Base-by-base conservation (phyloP, 2,113 vertebrate genomes). In the Daphoenositta chrysoptera region DNA sequence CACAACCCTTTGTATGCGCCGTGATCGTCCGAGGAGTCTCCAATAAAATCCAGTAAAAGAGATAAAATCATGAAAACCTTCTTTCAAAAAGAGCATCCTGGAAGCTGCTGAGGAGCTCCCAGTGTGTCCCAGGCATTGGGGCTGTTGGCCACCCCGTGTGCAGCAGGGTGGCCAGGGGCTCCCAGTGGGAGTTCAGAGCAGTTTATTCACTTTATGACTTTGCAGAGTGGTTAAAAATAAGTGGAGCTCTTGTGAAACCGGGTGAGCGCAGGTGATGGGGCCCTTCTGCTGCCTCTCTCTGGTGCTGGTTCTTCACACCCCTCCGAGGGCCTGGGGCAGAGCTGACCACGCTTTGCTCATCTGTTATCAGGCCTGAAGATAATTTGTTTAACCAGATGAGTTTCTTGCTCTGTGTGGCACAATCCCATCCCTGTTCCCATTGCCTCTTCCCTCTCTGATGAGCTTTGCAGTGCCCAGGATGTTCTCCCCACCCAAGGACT, bases 101-200 rank as follows among this genome's bases (percentile, higher is more conserved):
- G 79, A 13, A 75, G 83, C 33, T 42, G 7, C 58, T 27, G 72
- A 37, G 73, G 26, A 15, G 39, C 18, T 54, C n/a, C n/a, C 24
- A 28, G 31, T 0, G 0, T 18, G 19, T 77, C 20, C 65, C 50
- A 5, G 35, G 33, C 14, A 0, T 1, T 11, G 35, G 45, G 44
- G 50, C 33, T 48, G 14, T 22, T 75, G 31, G 1, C 61, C 26
- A 28, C 39, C 11, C 18, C 0, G 0, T 1, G 6, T 33, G 23
- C 48, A 35, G 7, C 35, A 4, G 40, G 44, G 44, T 40, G 53
- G 22, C 53, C 0, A 1, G 17, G 39, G 44, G 44, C 44, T 89
- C 87, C 51, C 53, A n/a, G 24, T 1, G 61, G 40, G 40, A 69
- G 18, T 11, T 69, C 5, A 42, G 40, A 63, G 71, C 26, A 42